Conservation (phyloP, 2,888 invertebrate genomes). For the Eilema sororculum region DNA sequence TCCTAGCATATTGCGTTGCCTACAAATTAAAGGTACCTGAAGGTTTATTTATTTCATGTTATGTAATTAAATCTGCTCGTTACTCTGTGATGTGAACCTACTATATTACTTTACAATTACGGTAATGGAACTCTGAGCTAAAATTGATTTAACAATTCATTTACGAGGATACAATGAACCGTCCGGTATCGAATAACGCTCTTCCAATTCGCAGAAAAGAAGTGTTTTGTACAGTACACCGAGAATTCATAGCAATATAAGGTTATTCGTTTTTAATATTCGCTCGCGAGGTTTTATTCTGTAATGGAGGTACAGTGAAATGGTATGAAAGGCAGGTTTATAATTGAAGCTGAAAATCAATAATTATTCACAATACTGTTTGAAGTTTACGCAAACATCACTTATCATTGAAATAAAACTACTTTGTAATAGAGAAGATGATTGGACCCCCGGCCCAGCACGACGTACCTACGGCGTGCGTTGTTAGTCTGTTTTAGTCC, state of each 20-base stretch:
- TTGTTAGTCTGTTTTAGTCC: too few relatives aligned
- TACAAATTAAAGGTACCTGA: neutral
- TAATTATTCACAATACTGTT: conserved; percentile 39
- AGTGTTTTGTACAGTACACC: conserved; percentile 4
- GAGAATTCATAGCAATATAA: conserved; percentile 10
- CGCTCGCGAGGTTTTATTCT: neutral
- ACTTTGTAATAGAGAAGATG: too few relatives aligned
- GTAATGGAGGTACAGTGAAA: conserved; percentile 7
- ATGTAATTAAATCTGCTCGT: neutral
- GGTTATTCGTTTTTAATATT: conserved; percentile 7
- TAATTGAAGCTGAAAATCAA: conserved; percentile 37
- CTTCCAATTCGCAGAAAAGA: neutral
- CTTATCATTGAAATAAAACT: too few relatives aligned
- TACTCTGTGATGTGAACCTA: neutral
- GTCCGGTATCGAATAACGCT: conserved; percentile 5
- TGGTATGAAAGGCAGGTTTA: conserved; percentile 28
- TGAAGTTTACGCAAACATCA: too few relatives aligned
- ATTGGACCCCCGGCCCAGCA: too few relatives aligned
- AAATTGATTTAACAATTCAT: conserved; percentile 7
- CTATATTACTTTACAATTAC: neutral
- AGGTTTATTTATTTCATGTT: neutral
- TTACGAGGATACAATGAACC: conserved; percentile 7
- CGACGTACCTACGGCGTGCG: too few relatives aligned
- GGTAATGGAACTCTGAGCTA: neutral
- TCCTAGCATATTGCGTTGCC: neutral